phyloP scores from a whole-genome alignment of 2,113 vertebrate species.

The Macaca fascicularis region T2T-MFA8v1.1 NC_088381.1:68246001-68246500 shows the following conservation, averaged over 20 bases:
- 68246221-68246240: background rate
- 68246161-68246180: background rate
- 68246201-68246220: background rate
- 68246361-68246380: background rate
- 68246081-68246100: too few relatives aligned
- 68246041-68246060: too few relatives aligned
- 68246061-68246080: too few relatives aligned
- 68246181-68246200: background rate
- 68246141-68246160: background rate
- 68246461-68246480: accelerated
- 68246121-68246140: too few relatives aligned
- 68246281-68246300: background rate
- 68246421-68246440: background rate
- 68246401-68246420: background rate
- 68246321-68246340: background rate
- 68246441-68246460: background rate
- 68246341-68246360: background rate
- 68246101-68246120: too few relatives aligned
- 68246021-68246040: too few relatives aligned
- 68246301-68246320: background rate
- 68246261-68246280: background rate
- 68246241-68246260: background rate
- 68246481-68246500: too few relatives aligned
- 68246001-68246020: too few relatives aligned
- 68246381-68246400: background rate